phyloP scores from a whole-genome alignment of 2,113 vertebrate species.

The Anoplopoma fimbria region DNA sequence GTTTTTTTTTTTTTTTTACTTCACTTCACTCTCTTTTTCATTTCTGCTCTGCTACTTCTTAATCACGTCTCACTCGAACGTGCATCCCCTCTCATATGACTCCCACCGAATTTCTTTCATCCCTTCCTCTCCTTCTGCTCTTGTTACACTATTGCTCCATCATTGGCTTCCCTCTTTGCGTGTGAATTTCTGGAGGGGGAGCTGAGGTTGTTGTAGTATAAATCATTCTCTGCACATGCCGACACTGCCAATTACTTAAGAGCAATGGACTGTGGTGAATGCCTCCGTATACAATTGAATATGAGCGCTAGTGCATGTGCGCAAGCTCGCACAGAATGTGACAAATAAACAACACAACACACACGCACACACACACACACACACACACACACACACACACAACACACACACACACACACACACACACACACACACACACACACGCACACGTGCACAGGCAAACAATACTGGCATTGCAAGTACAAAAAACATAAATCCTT shows the following conservation, averaged over 20 bases:
- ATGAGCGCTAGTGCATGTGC: no score
- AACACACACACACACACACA: no score
- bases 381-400: no score
- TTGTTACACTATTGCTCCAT: slow-evolving; percentile 37
- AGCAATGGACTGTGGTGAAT: slow-evolving; percentile 49
- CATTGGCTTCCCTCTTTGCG: slow-evolving; percentile 13
- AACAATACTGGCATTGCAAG: not conserved
- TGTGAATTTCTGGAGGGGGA: slow-evolving; percentile 52
- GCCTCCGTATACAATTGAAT: slow-evolving; percentile 3
- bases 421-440: no score
- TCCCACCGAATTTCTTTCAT: slow-evolving; percentile 37
- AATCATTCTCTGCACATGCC: slow-evolving; percentile 60
- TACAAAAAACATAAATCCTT: slow-evolving; percentile 7
- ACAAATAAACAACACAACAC: no score
- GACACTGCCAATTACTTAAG: slow-evolving; percentile 68
- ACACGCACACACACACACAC: no score
- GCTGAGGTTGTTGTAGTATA: slow-evolving; percentile 54
- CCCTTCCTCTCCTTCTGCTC: slow-evolving; percentile 29
- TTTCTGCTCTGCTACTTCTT: slow-evolving; percentile 36
- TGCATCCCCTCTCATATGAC: slow-evolving; percentile 24
- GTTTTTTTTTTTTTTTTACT: slow-evolving; percentile 1
- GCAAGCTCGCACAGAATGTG: no score
- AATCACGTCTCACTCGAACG: slow-evolving; percentile 35
- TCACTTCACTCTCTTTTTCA: slow-evolving; percentile 26
- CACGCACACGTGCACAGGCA: not conserved